Evolutionary conservation across 2,113 vertebrate species (phyloP).

Genomic region (Prunella fulvescens): DNA sequence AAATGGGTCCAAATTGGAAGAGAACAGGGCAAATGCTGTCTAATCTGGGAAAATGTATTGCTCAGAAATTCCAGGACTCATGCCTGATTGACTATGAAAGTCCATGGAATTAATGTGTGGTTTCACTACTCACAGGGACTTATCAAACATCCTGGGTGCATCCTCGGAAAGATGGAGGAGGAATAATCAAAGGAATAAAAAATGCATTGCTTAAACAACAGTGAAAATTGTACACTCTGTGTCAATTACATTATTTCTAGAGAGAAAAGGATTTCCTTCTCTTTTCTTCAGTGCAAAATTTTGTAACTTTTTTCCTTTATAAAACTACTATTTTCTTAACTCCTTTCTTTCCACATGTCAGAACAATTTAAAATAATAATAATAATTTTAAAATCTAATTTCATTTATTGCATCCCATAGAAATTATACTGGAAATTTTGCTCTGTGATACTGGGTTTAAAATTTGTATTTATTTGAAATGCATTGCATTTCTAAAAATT

Average conservation of each 20-base stretch:
- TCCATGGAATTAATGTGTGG: background rate
- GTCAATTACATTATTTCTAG: background rate
- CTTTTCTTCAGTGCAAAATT: background rate
- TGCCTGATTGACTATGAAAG: background rate
- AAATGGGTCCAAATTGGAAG: background rate
- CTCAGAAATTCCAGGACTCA: background rate
- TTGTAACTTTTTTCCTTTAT: background rate
- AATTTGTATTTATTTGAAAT: background rate
- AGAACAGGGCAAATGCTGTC: background rate
- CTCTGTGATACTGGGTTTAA: background rate
- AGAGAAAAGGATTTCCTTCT: background rate
- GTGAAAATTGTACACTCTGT: background rate
- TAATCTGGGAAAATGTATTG: background rate
- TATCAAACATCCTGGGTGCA: background rate
- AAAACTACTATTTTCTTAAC: background rate
- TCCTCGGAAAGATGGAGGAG: background rate
- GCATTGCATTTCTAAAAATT: background rate
- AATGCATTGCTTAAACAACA: background rate
- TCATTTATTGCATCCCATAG: background rate
- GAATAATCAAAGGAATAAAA: background rate
- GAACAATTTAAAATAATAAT: background rate
- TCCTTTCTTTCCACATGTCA: background rate
- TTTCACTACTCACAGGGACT: background rate
- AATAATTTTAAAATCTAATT: background rate
- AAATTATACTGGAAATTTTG: background rate